Base-by-base conservation (phyloP, 2,888 invertebrate species). In the Spilarctia lutea region DNA sequence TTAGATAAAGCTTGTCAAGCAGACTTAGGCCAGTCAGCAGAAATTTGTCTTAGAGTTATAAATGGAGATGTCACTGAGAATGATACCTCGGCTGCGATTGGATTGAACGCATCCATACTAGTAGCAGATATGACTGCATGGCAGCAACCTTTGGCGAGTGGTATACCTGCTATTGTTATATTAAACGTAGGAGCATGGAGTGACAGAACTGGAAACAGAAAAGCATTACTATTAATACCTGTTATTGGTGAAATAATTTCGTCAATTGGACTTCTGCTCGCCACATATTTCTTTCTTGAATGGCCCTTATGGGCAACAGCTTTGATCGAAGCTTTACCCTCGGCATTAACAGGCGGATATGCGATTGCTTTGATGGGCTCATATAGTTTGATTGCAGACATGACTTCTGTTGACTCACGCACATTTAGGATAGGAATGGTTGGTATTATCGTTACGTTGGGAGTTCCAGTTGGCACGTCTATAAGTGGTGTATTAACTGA, bases 181-280 rank as follows among this genome's bases (percentile, higher is more conserved):
- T 83, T 96, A 42, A 96, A 97, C 79, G 91, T 97, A 39, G 97
- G 97, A 8, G 96, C 97, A 0, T 97, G 97, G 97, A 96, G 96
- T 81, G 97, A 97, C 80, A 93, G 95, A 80, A 96, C 96, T 68
- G 96, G 96, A 16, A 95, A 96, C 75, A 92, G 97, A 79, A 97
- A 97, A 88, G 92, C 94, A 1, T 93, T 96, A 74, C 96, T 97
- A 93, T 85, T 97, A 1, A 85, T 96, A 35, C 97, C 97, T 1
- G 90, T 97, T 27, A 74, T 96, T 0, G 97, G 97, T 10, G 96
- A 97, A 88, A 86, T 96, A 3, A 85, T 96, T 74, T 93, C 96
- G 0, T 88, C 96, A 2, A 75, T 92, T 63, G 96, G 96, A n/a
- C 88, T 96, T 71, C 89, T 97, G 8, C 82, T 96, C 27, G 92